Evolutionary conservation across 2,888 invertebrate species (phyloP).

Genomic region (Xestia rhomboidea): DNA sequence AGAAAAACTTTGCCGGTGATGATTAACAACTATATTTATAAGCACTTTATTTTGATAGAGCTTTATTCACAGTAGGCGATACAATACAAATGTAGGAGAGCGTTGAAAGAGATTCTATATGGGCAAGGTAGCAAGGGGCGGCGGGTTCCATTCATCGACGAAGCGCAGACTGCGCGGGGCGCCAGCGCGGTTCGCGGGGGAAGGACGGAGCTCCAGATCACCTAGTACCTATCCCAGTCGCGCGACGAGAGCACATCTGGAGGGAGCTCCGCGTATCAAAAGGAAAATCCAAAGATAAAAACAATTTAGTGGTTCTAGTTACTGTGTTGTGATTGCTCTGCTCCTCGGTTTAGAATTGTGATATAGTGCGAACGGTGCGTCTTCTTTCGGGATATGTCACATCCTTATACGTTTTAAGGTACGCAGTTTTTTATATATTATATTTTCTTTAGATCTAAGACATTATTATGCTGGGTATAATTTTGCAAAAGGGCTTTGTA

Average conservation of each 20-base stretch:
- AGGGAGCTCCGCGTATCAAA: slow-evolving; percentile 27
- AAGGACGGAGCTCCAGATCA: slow-evolving; percentile 77
- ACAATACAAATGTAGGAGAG: slow-evolving; percentile 82
- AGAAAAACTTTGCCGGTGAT: slow-evolving; percentile 54
- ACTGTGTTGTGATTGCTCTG: slow-evolving; percentile 53
- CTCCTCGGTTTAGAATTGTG: slow-evolving; percentile 18
- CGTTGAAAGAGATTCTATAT: slow-evolving; percentile 80
- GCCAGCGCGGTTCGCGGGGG: slow-evolving; percentile 66
- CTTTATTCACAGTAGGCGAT: slow-evolving; percentile 82
- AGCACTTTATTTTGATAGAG: slow-evolving; percentile 84
- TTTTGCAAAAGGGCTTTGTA: neutral
- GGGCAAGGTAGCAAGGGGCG: slow-evolving; percentile 77
- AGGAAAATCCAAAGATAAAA: slow-evolving; percentile 49
- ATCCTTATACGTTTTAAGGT: slow-evolving; percentile 55
- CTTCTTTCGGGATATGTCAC: slow-evolving; percentile 50
- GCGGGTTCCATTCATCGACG: slow-evolving; percentile 87
- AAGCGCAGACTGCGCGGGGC: slow-evolving; percentile 85
- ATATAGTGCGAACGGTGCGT: slow-evolving; percentile 41
- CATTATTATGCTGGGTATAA: neutral
- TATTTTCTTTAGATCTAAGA: slow-evolving; percentile 1
- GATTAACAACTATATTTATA: slow-evolving; percentile 76
- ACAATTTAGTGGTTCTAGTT: slow-evolving; percentile 51
- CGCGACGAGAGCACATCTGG: slow-evolving; percentile 71
- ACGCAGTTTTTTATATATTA: neutral
- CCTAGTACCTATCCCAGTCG: slow-evolving; percentile 80